Base-by-base conservation (phyloP, 2,888 invertebrate genomes). In the Pachliopta kotzebuea region DNA sequence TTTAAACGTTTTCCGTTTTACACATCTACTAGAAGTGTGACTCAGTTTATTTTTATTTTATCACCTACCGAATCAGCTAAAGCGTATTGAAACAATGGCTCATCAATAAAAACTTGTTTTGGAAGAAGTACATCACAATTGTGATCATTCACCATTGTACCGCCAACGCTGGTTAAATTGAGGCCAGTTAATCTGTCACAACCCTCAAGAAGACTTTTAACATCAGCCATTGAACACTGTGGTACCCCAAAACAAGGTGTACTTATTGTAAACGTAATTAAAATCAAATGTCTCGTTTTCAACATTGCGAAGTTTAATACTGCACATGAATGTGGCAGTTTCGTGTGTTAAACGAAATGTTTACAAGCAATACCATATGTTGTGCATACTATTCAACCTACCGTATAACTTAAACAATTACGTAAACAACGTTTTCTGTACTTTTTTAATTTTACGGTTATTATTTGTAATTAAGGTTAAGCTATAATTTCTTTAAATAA, bases 121-220 rank as follows among this genome's bases (percentile, higher is more conserved):
- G 91, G 91, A 9, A 91, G 74, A 20, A 91, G 69, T 3, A 89
- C 83, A 69, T 90, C 90, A 66, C 92, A 92, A 64, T 92, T 92
- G 68, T 91, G 90, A 54, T 92, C 90, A 63, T 90, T 86, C 7
- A 91, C 81, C 24, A 90, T 83, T 0, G 90, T 91, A 0, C 90
- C 92, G 1, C 89, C 90, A 0, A 84, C 77, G 58, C 80, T 87
- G 0, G 88, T 90, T 21, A 92, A 69, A 67, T 89, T 89, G n/a
- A 92, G 68, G 1, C 90, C 91, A 17, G 70, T 71, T 54, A 92
- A 70, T 4, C 81, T 76, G 42, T 87, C 86, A 69, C 91, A 91
- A 3, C 90, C 90, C 68, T 90, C 87, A 18, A 89, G 61, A n/a
- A 90, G 74, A 69, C 76, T 84, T 62, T 87, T 90, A 4, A 86